phyloP scores from a whole-genome alignment of 37 sponge, comb jelly and placozoan genomes.

The Crambe crambe region DNA sequence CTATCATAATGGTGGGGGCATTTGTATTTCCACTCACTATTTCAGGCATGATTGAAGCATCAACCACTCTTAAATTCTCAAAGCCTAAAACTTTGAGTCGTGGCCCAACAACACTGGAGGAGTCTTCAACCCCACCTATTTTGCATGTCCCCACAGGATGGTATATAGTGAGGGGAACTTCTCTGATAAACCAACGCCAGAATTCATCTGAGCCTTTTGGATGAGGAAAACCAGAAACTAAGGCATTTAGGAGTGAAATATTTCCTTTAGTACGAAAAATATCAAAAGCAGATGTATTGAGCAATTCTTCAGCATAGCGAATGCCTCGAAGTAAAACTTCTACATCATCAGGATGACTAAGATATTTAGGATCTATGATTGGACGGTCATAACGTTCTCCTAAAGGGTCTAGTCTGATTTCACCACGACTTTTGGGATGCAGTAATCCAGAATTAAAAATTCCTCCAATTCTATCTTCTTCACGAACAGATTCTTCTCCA shows the following conservation, averaged over 20 bases:
- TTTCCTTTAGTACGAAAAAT: neutral
- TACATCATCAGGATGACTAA: slow-evolving; percentile 51
- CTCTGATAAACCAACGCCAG: slow-evolving; percentile 67
- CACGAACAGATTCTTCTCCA: slow-evolving; percentile 5
- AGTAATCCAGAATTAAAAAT: slow-evolving; percentile 34
- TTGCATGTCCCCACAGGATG: slow-evolving; percentile 84
- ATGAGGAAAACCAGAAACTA: neutral
- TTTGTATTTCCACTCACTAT: slow-evolving; percentile 70
- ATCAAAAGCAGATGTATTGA: slow-evolving; percentile 50
- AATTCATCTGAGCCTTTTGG: slow-evolving; percentile 57
- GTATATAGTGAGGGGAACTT: slow-evolving; percentile 49
- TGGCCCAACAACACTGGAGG: slow-evolving; percentile 72
- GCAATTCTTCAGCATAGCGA: slow-evolving; percentile 43
- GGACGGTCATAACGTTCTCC: slow-evolving; percentile 47
- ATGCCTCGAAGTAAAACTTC: slow-evolving; percentile 63
- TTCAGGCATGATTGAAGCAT: slow-evolving; percentile 88
- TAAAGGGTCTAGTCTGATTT: slow-evolving; percentile 49
- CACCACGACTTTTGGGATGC: slow-evolving; percentile 73
- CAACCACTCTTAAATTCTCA: slow-evolving; percentile 74
- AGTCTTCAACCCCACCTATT: slow-evolving; percentile 72
- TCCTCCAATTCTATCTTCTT: neutral
- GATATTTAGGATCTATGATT: slow-evolving; percentile 79
- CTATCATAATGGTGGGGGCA: slow-evolving; percentile 83
- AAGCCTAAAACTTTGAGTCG: slow-evolving; percentile 72
- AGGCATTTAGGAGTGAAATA: neutral